Evolutionary conservation across 92 coral and sea anemone species (phyloP), one percentile per base, ranked within the genome.

Genomic region (Epizoanthus ramosus): DNA sequence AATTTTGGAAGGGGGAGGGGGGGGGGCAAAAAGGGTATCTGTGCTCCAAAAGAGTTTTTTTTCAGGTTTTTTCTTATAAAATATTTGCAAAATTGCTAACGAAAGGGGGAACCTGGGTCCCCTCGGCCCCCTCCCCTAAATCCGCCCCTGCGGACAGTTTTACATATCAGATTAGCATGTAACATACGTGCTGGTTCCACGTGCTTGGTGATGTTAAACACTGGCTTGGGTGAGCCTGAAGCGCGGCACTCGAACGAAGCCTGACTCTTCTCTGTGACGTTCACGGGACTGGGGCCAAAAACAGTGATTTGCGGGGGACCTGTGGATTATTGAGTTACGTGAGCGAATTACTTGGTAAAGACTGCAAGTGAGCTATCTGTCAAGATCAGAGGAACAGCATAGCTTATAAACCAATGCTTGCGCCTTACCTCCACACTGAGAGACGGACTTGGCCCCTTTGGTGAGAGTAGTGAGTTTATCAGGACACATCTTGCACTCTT

Each of bases 181-280:
- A 18, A 81, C 79, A n/a, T 17, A 90, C 95, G 85, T 37, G 92
- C 92, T 57, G 79, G 86, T 18, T 89, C 82, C 37, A 56, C 70
- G 10, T 41, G 80, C 68, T 92, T 92, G 63, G 85, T 79, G 3
- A 92, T 75, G 43, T 86, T 57, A 31, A 89, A 73, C 13, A 86
- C 63, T 19, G 92, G 92, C 24, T 63, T 22, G 15, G 95, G 95
- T 4, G 89, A 77, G 24, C 92, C 92, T 21, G 74, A 56, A 12
- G 91, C 92, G 83, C 88, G 87, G 68, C 95, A 92, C 45, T 79
- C 83, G 35, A 92, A 86, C 68, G 90, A 88, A 6, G 63, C 87
- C 16, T 79, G 75, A 58, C 59, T 83, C 54, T 80, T 80, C 80
- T 92, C 95, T 18, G 85, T 86, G 56, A 92, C 83, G 52, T 64